Conservation (phyloP, 2,113 vertebrate species). For the Hemibagrus wyckioides region DNA sequence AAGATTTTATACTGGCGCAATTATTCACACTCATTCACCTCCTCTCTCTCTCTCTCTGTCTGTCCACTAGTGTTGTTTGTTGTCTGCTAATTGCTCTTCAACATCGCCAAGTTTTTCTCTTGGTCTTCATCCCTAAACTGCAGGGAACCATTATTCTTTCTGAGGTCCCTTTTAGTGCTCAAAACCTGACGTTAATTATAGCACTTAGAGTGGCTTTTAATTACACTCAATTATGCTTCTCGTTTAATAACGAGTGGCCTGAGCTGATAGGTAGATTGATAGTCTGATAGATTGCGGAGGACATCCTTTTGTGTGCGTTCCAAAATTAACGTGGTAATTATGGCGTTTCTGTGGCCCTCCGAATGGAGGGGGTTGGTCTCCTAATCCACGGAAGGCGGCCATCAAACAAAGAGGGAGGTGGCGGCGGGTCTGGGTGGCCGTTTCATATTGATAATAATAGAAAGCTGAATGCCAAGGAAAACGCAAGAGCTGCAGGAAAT, state of each 20-base stretch:
- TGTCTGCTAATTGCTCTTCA: constrained; percentile 55
- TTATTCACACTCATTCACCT: constrained; percentile 14
- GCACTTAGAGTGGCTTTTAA: constrained; percentile 73
- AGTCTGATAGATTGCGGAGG: constrained; percentile 66
- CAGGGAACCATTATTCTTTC: constrained; percentile 62
- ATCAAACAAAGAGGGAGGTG: not conserved
- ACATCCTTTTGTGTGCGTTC: constrained; percentile 66
- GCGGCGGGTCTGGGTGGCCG: constrained; percentile 17
- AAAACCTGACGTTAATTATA: constrained; percentile 78
- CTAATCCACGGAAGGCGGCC: constrained; percentile 6
- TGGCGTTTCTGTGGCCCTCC: constrained; percentile 64
- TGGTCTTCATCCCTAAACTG: constrained; percentile 57
- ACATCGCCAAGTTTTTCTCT: constrained; percentile 48
- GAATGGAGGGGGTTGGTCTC: constrained; percentile 41
- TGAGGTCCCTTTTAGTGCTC: constrained; percentile 62
- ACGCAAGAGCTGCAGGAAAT: not conserved
- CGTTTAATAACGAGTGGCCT: constrained; percentile 68
- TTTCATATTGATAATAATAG: not conserved
- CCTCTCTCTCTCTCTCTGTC: not conserved
- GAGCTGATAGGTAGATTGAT: constrained; percentile 75
- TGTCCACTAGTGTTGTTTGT: constrained; percentile 35
- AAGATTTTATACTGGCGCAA: constrained; percentile 2
- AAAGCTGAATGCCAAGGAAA: not conserved
- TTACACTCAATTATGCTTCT: constrained; percentile 72
- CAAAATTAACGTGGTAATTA: constrained; percentile 74